Conservation (phyloP, 2,113 vertebrate genomes). For the Zapornia atra region DNA sequence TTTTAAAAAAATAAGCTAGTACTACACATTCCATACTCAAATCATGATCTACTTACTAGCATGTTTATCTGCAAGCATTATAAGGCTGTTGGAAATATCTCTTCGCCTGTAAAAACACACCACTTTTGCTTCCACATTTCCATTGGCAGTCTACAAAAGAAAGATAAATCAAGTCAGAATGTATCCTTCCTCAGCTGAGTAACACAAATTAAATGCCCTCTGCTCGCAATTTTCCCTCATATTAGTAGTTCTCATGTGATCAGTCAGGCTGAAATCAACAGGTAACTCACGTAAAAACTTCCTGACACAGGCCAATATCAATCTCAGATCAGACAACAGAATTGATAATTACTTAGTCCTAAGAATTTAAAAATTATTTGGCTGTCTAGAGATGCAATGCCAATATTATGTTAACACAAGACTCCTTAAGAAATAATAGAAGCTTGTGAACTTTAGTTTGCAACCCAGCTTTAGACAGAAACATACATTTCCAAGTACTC, state of each 20-base stretch:
- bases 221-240: not conserved
- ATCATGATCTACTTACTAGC: conserved; percentile 86
- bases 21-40: not conserved
- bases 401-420: not conserved
- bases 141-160: conserved; percentile 90
- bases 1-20: not conserved
- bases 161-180: conserved; percentile 47
- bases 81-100: conserved; percentile 98
- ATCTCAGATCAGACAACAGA: not conserved
- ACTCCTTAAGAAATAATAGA: not conserved
- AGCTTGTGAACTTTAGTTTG: not conserved
- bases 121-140: conserved; percentile 98
- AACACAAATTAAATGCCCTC: not conserved
- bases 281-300: not conserved
- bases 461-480: not conserved
- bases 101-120: conserved; percentile 97
- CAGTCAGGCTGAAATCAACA: not conserved
- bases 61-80: conserved; percentile 98
- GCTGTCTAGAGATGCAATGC: not conserved
- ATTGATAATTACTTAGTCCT: not conserved
- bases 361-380: not conserved
- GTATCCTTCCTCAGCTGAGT: not conserved
- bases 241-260: not conserved
- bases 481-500: not conserved
- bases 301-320: not conserved